These are phyloP conservation scores for Vultur gryphus DNA, from an alignment of 2,797 vertebrate genomes.

Conservation along the genomic window DNA sequence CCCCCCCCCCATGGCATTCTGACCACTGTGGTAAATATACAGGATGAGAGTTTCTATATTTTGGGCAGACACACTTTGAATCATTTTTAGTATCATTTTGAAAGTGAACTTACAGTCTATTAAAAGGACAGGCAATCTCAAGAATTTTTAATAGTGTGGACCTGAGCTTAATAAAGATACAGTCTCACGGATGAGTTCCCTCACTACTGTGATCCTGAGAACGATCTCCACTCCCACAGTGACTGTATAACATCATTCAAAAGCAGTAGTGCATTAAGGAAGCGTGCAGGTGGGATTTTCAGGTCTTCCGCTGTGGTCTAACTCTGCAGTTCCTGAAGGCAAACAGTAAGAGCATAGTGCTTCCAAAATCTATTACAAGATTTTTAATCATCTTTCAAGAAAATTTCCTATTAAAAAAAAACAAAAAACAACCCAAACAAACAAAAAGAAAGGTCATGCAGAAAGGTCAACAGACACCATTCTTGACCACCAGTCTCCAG, in stretches of 20 bases:
- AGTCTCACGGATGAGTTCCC: constrained; percentile 9
- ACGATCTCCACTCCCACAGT: neutral
- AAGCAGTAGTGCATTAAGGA: neutral
- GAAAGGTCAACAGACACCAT: neutral
- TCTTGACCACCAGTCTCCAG: neutral
- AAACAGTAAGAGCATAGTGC: neutral
- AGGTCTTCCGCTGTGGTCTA: neutral
- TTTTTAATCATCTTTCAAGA: neutral
- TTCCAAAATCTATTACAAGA: neutral
- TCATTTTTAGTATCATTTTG: neutral
- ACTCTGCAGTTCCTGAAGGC: neutral
- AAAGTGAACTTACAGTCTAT: constrained; percentile 5
- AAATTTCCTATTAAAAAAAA: neutral
- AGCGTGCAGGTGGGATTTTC: neutral
- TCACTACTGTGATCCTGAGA: neutral
- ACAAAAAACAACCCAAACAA: neutral
- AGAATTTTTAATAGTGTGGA: constrained; percentile 14
- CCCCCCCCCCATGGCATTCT: too few relatives aligned
- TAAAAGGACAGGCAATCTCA: constrained; percentile 13
- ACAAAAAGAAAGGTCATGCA: neutral
- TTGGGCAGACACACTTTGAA: neutral
- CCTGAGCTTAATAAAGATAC: constrained; percentile 27
- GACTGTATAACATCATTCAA: neutral
- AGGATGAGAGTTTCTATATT: neutral
- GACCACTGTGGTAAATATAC: neutral